Conservation (phyloP, 2,888 invertebrate genomes). For the Apotomis betuletana region DNA sequence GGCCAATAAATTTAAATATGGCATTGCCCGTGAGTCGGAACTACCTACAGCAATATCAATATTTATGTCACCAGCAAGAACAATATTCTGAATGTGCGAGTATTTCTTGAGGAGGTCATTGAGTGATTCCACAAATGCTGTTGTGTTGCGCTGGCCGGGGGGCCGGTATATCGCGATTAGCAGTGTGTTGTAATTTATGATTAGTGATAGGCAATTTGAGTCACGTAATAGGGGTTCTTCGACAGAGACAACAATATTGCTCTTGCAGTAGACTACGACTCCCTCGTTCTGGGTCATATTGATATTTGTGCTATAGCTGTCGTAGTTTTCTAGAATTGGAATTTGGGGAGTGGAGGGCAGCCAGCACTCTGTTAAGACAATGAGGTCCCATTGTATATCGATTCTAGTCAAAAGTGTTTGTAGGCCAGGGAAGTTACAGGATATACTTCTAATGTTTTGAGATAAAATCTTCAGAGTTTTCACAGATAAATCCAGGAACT, state of each 20-base stretch:
- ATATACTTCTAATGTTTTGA: slow-evolving; percentile 42
- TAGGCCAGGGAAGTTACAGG: slow-evolving; percentile 26
- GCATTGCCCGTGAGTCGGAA: slow-evolving; percentile 17
- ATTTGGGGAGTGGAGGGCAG: slow-evolving; percentile 11
- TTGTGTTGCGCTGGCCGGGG: slow-evolving; percentile 37
- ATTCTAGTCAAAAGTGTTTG: slow-evolving; percentile 10
- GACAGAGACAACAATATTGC: slow-evolving; percentile 2
- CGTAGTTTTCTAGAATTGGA: slow-evolving; percentile 25
- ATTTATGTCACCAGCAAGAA: slow-evolving; percentile 47
- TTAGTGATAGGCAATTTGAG: slow-evolving; percentile 35
- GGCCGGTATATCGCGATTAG: slow-evolving; percentile 44
- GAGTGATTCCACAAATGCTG: slow-evolving; percentile 38
- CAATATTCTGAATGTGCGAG: slow-evolving; percentile 39
- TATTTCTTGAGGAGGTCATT: slow-evolving; percentile 35
- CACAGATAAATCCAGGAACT: neutral
- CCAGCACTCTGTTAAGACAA: slow-evolving; percentile 41
- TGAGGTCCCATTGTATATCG: slow-evolving; percentile 28
- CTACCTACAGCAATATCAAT: slow-evolving; percentile 36
- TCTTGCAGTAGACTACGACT: slow-evolving; percentile 34
- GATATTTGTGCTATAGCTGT: slow-evolving; percentile 6
- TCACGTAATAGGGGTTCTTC: slow-evolving; percentile 30
- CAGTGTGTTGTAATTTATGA: slow-evolving; percentile 21
- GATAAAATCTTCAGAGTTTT: slow-evolving; percentile 18
- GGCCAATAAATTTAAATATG: slow-evolving; percentile 45
- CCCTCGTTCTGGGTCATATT: slow-evolving; percentile 40